These are phyloP conservation scores for Petrolisthes manimaculis DNA, from an alignment of 2,888 invertebrate species.

Conservation along the genomic window DNA sequence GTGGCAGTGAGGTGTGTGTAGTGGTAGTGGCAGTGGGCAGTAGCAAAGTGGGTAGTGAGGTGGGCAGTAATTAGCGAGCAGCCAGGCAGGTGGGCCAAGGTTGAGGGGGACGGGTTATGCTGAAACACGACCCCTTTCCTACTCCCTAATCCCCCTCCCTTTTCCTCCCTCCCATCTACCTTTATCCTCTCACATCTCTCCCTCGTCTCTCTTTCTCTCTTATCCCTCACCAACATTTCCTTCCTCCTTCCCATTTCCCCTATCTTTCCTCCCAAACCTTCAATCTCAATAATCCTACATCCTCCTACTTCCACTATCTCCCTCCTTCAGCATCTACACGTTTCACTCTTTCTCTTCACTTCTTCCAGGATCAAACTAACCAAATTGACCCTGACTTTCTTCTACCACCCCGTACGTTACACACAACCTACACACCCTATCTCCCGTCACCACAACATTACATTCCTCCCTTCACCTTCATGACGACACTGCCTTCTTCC, in stretches of 20 bases:
- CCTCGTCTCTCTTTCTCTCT: background rate
- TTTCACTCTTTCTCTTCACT: background rate
- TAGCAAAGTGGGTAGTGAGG: no score
- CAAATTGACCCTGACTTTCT: no score
- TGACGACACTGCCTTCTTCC: no score
- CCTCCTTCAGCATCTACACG: background rate
- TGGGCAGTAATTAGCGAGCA: no score
- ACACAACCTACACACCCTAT: no score
- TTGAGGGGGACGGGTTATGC: background rate
- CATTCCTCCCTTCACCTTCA: no score
- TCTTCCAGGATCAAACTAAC: no score
- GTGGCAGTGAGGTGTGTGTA: no score
- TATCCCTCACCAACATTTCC: background rate
- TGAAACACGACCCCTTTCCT: background rate
- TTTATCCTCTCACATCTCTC: background rate
- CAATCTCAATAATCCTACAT: background rate
- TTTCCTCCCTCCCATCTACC: background rate
- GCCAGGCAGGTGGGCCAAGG: no score
- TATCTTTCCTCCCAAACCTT: background rate
- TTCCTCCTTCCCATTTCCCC: background rate
- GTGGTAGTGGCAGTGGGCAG: no score
- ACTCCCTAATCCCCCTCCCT: background rate
- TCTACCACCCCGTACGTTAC: no score
- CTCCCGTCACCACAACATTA: no score
- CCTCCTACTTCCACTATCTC: background rate